These are phyloP conservation scores for Martes martes DNA, from an alignment of 2,113 vertebrate genomes.

Conservation along the genomic window DNA sequence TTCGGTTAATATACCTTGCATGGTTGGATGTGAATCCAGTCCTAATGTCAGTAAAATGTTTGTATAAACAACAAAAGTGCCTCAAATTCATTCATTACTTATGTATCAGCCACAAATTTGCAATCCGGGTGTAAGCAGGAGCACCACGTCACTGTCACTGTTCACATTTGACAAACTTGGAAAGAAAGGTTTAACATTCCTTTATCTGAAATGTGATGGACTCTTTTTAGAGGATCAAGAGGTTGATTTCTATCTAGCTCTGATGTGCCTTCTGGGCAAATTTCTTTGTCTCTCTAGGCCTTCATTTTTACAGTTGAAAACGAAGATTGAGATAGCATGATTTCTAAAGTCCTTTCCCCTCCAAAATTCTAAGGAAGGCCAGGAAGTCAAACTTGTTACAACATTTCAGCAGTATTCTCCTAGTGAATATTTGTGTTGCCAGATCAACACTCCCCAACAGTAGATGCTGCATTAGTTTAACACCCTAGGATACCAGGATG, in stretches of 20 bases:
- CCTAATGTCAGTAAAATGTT: not conserved
- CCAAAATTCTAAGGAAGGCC: not conserved
- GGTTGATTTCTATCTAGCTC: not conserved
- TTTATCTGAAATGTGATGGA: not conserved
- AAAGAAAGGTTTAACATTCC: conserved; percentile 38
- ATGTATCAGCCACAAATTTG: not conserved
- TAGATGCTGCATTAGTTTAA: conserved; percentile 40
- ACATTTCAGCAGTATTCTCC: conserved; percentile 9
- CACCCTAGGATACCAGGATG: conserved; percentile 25
- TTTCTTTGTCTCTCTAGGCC: not conserved
- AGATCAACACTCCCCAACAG: not conserved
- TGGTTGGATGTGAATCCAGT: not conserved
- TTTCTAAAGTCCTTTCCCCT: not conserved
- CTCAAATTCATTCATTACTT: not conserved
- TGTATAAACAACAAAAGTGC: not conserved
- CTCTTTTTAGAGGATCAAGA: conserved; percentile 13
- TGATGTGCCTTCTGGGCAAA: not conserved
- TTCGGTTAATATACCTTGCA: not conserved
- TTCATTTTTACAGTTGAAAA: not conserved
- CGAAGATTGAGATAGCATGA: not conserved
- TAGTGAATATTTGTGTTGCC: conserved; percentile 18
- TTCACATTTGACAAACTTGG: not conserved
- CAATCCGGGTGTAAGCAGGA: not conserved
- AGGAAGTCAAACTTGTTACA: conserved; percentile 45
- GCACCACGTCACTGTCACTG: not conserved